Evolutionary conservation across 2,888 invertebrate genomes (phyloP).

Genomic region (Stomorhina lunata): DNA sequence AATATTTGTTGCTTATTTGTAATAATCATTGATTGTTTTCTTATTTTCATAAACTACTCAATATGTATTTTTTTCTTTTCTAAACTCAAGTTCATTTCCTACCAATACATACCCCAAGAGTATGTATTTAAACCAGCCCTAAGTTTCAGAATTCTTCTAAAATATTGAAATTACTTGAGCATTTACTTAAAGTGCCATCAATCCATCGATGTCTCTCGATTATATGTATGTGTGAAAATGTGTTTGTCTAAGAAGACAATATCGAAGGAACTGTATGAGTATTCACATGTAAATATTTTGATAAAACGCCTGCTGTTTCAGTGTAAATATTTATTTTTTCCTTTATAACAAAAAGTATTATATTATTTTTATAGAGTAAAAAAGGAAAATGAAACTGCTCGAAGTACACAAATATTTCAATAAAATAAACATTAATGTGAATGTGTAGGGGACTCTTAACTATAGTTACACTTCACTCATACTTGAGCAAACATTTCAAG

Average conservation of each 20-base stretch:
- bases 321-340: slow-evolving; percentile 74
- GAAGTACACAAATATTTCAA: background rate
- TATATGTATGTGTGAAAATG: background rate
- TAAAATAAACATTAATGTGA: slow-evolving; percentile 45
- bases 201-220: background rate
- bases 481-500: slow-evolving; percentile 23
- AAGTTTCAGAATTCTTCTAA: no score
- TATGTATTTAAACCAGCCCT: no score
- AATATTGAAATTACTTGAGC: no score
- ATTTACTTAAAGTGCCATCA: no score
- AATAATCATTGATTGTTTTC: slow-evolving; percentile 49
- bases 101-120: no score
- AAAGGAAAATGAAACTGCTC: background rate
- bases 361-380: slow-evolving; percentile 7
- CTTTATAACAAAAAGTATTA: slow-evolving; percentile 17
- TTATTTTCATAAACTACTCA: background rate
- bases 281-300: slow-evolving; percentile 75
- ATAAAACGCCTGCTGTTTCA: slow-evolving; percentile 78
- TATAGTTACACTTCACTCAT: slow-evolving; percentile 27
- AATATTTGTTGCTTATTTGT: slow-evolving; percentile 64
- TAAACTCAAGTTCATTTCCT: slow-evolving; percentile 21
- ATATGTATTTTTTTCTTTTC: slow-evolving; percentile 19
- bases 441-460: background rate
- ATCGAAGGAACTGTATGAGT: background rate
- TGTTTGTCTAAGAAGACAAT: background rate